Conservation (phyloP, 2,888 invertebrate species). For the Zaprionus obscuricornis region DNA sequence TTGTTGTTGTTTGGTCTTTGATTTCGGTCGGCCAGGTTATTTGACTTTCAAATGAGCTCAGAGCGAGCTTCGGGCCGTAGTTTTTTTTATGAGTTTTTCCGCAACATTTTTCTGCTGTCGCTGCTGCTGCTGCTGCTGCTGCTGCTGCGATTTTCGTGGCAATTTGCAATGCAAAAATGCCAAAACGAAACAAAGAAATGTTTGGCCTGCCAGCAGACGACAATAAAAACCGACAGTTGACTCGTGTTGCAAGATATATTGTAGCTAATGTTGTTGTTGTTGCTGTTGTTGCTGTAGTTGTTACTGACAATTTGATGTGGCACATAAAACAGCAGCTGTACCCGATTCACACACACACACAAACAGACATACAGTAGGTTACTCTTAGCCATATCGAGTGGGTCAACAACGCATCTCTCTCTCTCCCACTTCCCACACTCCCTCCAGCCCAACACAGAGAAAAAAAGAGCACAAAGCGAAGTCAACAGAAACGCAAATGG, state of each 20-base stretch:
- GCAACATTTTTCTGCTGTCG: conserved; percentile 62
- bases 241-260: conserved; percentile 79
- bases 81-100: conserved; percentile 74
- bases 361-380: no score
- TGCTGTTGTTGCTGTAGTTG: conserved; percentile 26
- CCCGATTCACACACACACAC: conserved; percentile 1
- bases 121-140: conserved; percentile 26
- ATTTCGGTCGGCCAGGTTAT: conserved; percentile 59
- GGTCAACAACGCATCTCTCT: conserved; percentile 66
- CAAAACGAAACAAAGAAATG: conserved; percentile 75
- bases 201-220: conserved; percentile 71
- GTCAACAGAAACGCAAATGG: conserved; percentile 2
- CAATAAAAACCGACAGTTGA: conserved; percentile 79
- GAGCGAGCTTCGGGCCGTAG: conserved; percentile 50
- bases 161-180: conserved; percentile 78
- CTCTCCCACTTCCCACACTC: no score
- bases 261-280: conserved; percentile 53
- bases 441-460: background rate
- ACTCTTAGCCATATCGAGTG: conserved; percentile 30
- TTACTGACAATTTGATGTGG: conserved; percentile 71
- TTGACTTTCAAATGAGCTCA: conserved; percentile 74
- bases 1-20: conserved; percentile 40
- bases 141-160: conserved; percentile 71
- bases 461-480: background rate
- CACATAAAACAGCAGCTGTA: conserved; percentile 56